Evolutionary conservation across 2,113 vertebrate genomes (phyloP).

Genomic region (Platysternon megacephalum): DNA sequence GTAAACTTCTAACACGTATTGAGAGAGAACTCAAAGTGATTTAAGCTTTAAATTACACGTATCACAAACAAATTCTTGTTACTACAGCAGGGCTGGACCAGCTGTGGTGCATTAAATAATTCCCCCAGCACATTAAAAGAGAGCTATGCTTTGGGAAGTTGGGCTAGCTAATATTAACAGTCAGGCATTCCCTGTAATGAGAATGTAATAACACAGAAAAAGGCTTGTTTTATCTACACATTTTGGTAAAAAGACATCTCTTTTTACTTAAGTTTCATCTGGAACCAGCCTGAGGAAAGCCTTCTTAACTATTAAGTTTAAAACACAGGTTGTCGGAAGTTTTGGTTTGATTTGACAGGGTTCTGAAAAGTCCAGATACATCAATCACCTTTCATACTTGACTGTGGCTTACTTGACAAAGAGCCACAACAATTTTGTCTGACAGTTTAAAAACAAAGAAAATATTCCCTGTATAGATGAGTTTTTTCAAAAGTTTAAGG

Average conservation of each 20-base stretch:
- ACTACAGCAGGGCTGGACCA: background rate
- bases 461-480: background rate
- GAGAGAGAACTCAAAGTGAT: background rate
- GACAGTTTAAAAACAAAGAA: background rate
- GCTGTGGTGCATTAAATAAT: background rate
- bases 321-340: no score
- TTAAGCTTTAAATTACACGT: background rate
- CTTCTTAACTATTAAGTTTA: no score
- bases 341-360: no score
- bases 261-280: background rate
- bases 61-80: background rate
- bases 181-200: background rate
- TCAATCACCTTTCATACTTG: background rate
- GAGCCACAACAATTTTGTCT: background rate
- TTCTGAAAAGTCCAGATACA: no score
- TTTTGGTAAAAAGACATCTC: background rate
- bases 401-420: background rate
- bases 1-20: constrained; percentile 36
- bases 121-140: background rate
- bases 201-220: background rate
- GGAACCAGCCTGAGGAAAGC: background rate
- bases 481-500: background rate
- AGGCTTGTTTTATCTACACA: no score
- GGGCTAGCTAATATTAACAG: background rate
- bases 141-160: background rate